Base-by-base conservation (phyloP, 2,113 vertebrate species). In the Chaenocephalus aceratus region DNA sequence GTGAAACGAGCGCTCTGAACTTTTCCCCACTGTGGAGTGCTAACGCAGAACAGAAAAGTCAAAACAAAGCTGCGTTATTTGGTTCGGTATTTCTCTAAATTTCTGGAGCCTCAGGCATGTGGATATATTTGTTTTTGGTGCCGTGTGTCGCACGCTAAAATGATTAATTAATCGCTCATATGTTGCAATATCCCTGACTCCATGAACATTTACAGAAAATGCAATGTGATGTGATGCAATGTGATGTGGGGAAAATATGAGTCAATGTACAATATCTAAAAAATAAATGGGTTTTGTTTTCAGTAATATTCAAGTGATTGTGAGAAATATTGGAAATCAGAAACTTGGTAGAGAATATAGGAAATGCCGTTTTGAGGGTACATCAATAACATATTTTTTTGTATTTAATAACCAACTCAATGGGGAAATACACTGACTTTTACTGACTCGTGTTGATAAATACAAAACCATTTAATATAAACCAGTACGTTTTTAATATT, bases 41-140 rank as follows among this genome's bases (percentile, higher is more conserved):
- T 59, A 81, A 64, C 63, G 77, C 67, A 60, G 63, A 79, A 44
- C 77, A 74, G 54, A 66, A 75, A 49, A 73, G 87, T 88, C 82
- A 82, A 83, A 85, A 84, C 86, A 85, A 79, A 66, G 57, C 74
- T 51, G 57, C 34, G 56, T 80, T 85, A 86, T 91, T 87, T 87
- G 85, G 77, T 67, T 85, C 75, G 58, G 56, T 88, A 59, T 87
- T 88, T 83, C 48, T 77, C 61, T 72, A 83, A 71, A 72, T 80
- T 77, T 86, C 49, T 79, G 49, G 49, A 67, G 54, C 69, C 80
- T 61, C 64, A 8, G 58, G 68, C 74, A 61, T 67, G 49, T 0
- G 61, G 75, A 51, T 30, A 67, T 72, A 77, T 77, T 60, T 64
- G 30, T 70, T 63, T 72, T 44, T 72, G 63, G 48, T 53, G 51